Evolutionary conservation across 35 echinoderm and acorn worm genomes (phyloP).

Genomic region (Heliocidaris tuberculata): DNA sequence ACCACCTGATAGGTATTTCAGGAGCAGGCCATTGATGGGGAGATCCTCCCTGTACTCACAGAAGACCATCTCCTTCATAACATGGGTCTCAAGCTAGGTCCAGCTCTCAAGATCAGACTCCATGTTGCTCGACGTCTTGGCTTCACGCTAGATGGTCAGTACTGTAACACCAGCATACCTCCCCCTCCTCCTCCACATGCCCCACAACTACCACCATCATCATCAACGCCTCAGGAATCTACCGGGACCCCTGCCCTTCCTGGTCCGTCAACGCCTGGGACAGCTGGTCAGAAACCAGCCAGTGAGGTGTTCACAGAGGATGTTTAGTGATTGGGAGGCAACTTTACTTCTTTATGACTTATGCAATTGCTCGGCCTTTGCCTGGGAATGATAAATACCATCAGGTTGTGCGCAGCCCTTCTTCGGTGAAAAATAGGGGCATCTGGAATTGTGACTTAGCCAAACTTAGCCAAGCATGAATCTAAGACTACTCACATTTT

Average conservation of each 20-base stretch:
- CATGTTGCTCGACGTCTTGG: conserved; percentile 86
- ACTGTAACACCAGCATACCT: conserved; percentile 49
- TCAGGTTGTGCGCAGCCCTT: neutral
- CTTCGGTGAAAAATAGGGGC: neutral
- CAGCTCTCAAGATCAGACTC: conserved; percentile 84
- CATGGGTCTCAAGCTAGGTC: conserved; percentile 91
- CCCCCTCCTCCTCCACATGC: neutral
- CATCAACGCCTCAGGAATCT: neutral
- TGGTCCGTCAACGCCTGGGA: neutral
- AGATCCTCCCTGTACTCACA: conserved; percentile 90
- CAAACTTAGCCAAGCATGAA: neutral
- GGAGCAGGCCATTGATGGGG: conserved; percentile 96
- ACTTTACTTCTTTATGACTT: neutral
- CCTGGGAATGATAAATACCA: neutral
- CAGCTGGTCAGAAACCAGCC: neutral
- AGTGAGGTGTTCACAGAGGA: conserved; percentile 29
- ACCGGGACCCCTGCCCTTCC: neutral
- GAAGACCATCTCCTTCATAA: conserved; percentile 90
- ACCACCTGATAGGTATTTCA: conserved; percentile 66
- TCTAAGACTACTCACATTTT: neutral
- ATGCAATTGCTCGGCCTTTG: neutral
- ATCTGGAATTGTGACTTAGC: neutral
- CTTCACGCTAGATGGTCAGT: conserved; percentile 78
- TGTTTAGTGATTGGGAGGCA: neutral
- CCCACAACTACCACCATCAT: neutral